Evolutionary conservation across 2,797 vertebrate genomes (phyloP).

Genomic region (Ctenopoma multispine): DNA sequence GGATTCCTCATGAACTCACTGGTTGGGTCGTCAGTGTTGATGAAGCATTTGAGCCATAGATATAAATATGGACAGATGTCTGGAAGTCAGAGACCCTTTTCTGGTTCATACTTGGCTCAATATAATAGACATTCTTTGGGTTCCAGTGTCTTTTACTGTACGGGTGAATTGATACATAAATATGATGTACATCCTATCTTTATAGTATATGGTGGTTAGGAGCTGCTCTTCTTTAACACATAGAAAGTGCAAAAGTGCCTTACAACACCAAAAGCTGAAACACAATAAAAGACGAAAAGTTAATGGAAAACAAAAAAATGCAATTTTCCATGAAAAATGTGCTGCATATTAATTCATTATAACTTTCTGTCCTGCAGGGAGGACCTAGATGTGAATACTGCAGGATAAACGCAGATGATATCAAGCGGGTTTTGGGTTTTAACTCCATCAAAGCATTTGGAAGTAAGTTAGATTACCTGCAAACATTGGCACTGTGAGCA

Average conservation of each 20-base stretch:
- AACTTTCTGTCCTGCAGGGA: conserved; percentile 63
- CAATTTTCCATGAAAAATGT: too few relatives aligned
- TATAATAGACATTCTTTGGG: not conserved
- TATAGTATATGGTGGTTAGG: too few relatives aligned
- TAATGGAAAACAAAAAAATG: too few relatives aligned
- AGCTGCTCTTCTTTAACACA: too few relatives aligned
- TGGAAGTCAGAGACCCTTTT: not conserved
- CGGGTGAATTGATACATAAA: not conserved
- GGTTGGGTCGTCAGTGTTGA: not conserved
- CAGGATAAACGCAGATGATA: conserved; percentile 74
- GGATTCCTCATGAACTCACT: too few relatives aligned
- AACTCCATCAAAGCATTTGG: conserved; percentile 60
- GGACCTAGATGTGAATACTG: conserved; percentile 80
- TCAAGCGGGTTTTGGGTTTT: conserved; percentile 67
- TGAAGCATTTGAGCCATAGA: not conserved
- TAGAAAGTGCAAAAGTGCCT: too few relatives aligned
- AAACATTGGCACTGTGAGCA: not conserved
- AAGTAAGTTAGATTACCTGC: conserved; percentile 70
- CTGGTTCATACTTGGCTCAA: not conserved
- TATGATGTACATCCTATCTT: too few relatives aligned
- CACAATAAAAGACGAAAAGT: too few relatives aligned
- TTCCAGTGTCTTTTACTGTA: not conserved
- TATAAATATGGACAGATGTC: conserved; percentile 24
- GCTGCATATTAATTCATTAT: not conserved
- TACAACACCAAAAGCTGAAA: too few relatives aligned